A percentile compares a stretch with the other conserved stretches of the same genome.
phyloP scores from a whole-genome alignment of 2,888 invertebrate species.

The Agapetus fuscipes region DNA sequence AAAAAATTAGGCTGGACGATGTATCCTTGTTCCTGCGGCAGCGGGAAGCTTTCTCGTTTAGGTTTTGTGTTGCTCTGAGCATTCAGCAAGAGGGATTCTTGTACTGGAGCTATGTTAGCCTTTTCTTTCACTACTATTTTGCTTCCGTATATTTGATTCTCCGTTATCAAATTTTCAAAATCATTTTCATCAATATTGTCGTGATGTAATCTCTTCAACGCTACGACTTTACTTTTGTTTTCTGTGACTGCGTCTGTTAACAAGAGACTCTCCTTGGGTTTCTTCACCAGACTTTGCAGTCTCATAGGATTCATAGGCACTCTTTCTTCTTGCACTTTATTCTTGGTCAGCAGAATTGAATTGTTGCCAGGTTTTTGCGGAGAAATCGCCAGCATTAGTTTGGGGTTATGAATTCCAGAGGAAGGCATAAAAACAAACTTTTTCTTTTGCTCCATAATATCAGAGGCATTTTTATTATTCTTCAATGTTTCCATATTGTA shows the following conservation, averaged over 20 bases:
- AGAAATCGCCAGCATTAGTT: conserved; percentile 34
- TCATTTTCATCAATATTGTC: conserved; percentile 44
- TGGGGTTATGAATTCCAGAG: conserved; percentile 32
- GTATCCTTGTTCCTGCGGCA: conserved; percentile 27
- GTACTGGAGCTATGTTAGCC: conserved; percentile 32
- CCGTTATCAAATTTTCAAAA: conserved; percentile 46
- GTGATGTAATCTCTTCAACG: conserved; percentile 40
- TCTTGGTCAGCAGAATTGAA: conserved; percentile 25
- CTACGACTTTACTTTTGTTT: conserved; percentile 32
- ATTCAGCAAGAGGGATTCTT: conserved; percentile 27
- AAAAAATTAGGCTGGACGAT: conserved; percentile 39
- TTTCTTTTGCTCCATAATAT: conserved; percentile 32
- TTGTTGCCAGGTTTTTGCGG: conserved; percentile 32
- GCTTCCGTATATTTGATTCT: conserved; percentile 46
- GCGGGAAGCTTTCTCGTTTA: conserved; percentile 25
- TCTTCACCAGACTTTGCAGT: conserved; percentile 31
- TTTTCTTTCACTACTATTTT: conserved; percentile 49
- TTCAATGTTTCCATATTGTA: neutral
- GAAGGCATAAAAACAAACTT: conserved; percentile 37
- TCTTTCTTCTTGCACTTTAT: conserved; percentile 11
- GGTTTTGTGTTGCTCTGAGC: conserved; percentile 28
- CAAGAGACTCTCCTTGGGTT: conserved; percentile 34
- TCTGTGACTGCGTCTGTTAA: conserved; percentile 10
- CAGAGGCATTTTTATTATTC: neutral
- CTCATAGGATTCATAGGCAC: neutral